Percentiles rank a stretch among this genome's conserved stretches.
Evolutionary conservation across 2,888 invertebrate genomes (phyloP).

Genomic region (Tillus elongatus): DNA sequence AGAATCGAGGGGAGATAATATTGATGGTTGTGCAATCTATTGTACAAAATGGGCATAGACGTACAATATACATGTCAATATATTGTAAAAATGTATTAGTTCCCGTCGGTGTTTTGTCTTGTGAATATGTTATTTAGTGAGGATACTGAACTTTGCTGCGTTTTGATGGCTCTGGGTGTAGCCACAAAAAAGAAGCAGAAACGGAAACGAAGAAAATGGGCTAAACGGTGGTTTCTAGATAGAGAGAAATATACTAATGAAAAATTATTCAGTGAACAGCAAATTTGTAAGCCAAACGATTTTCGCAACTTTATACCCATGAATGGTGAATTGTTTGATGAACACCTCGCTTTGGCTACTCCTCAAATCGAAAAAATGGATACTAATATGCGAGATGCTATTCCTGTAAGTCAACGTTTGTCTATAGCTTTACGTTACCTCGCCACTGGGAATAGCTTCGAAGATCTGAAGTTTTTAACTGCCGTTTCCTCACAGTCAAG

Average conservation of each 20-base stretch:
- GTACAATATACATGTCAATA: too few relatives aligned
- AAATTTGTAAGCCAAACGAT: constrained; percentile 1
- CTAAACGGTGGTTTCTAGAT: not conserved
- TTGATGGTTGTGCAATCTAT: not conserved
- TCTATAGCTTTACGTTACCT: constrained; percentile 20
- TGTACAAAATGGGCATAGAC: too few relatives aligned
- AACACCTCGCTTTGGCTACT: constrained; percentile 6
- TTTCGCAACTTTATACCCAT: not conserved
- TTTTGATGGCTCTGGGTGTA: not conserved
- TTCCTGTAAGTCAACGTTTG: constrained; percentile 18
- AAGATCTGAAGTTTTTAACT: constrained; percentile 16
- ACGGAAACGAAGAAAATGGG: not conserved
- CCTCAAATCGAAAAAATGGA: constrained; percentile 15
- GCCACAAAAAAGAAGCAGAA: constrained; percentile 2
- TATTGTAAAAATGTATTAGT: too few relatives aligned
- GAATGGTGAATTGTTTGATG: constrained; percentile 1
- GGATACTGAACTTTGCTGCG: not conserved
- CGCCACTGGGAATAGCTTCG: constrained; percentile 20
- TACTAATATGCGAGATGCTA: constrained; percentile 20
- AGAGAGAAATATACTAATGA: constrained; percentile 1
- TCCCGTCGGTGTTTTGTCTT: too few relatives aligned
- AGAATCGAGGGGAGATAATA: too few relatives aligned
- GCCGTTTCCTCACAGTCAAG: not conserved
- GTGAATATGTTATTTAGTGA: not conserved
- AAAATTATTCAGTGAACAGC: constrained; percentile 9